A percentile compares a stretch with the other conserved stretches of the same genome.
These are phyloP conservation scores for Anastatus disparis DNA, from an alignment of 1,140 invertebrate genomes.

Conservation along the genomic window DNA sequence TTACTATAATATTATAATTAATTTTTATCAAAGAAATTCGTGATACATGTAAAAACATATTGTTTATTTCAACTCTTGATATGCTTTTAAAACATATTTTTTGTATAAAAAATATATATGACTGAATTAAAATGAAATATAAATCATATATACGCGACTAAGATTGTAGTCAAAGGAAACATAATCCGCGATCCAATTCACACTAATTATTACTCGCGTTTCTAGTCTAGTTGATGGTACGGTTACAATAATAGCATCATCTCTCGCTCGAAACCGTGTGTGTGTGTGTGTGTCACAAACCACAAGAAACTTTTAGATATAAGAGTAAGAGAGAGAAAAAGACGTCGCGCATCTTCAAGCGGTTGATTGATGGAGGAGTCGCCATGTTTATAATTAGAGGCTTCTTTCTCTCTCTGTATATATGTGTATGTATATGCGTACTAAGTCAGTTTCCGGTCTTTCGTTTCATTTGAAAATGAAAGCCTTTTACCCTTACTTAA, in stretches of 20 bases:
- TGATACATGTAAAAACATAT: too few species aligned
- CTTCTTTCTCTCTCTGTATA: too few species aligned
- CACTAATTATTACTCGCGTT: slow-evolving; percentile 31
- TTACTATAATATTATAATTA: too few species aligned
- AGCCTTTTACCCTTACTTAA: not conserved
- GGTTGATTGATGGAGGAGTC: slow-evolving; percentile 41
- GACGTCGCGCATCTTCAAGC: slow-evolving; percentile 32
- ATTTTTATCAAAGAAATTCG: too few species aligned
- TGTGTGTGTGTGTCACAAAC: not conserved
- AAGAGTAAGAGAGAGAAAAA: slow-evolving; percentile 14
- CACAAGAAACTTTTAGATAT: not conserved
- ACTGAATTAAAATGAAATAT: too few species aligned
- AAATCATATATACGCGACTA: not conserved
- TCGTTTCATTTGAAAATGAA: too few species aligned
- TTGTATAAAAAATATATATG: too few species aligned
- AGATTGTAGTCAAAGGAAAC: too few species aligned
- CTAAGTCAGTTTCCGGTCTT: slow-evolving; percentile 35
- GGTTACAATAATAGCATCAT: slow-evolving; percentile 48
- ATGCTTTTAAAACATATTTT: too few species aligned
- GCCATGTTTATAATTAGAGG: slow-evolving; percentile 42
- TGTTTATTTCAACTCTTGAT: too few species aligned
- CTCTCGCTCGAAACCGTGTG: slow-evolving; percentile 2
- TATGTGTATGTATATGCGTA: too few species aligned
- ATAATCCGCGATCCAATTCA: slow-evolving; percentile 37
- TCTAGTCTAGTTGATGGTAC: too few species aligned